phyloP scores from a whole-genome alignment of 2,113 vertebrate species.

The Nestor notabilis region DNA sequence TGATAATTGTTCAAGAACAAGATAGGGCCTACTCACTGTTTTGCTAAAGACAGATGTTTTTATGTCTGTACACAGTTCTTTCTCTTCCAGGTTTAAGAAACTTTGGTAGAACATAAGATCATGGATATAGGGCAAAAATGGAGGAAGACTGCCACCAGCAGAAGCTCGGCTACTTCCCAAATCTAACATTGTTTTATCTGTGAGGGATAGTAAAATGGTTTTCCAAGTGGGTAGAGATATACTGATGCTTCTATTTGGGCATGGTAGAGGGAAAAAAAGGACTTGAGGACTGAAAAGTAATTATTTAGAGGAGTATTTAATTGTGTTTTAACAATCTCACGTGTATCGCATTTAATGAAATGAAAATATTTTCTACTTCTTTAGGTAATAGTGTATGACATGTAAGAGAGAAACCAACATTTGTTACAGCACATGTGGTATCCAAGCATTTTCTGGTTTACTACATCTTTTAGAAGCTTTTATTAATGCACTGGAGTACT shows the following conservation, averaged over 20 bases:
- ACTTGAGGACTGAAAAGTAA: neutral
- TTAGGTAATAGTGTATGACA: neutral
- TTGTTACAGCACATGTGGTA: neutral
- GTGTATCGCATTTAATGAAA: neutral
- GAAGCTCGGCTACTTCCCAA: neutral
- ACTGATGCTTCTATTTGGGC: neutral
- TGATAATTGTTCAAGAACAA: neutral
- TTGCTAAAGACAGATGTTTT: neutral
- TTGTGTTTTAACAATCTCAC: neutral
- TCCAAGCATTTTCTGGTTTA: neutral
- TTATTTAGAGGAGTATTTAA: neutral
- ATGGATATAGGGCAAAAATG: neutral
- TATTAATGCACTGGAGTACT: neutral
- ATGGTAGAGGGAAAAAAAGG: neutral
- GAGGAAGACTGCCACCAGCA: neutral
- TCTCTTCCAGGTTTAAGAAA: neutral
- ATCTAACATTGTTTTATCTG: neutral
- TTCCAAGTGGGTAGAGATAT: neutral
- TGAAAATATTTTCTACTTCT: neutral
- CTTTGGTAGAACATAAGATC: neutral
- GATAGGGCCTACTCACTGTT: neutral
- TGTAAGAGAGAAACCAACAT: neutral
- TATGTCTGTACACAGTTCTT: neutral
- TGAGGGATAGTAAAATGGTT: neutral
- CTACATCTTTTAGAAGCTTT: neutral